These are phyloP conservation scores for Papilio demoleus DNA, from an alignment of 2,888 invertebrate species.

Conservation along the genomic window DNA sequence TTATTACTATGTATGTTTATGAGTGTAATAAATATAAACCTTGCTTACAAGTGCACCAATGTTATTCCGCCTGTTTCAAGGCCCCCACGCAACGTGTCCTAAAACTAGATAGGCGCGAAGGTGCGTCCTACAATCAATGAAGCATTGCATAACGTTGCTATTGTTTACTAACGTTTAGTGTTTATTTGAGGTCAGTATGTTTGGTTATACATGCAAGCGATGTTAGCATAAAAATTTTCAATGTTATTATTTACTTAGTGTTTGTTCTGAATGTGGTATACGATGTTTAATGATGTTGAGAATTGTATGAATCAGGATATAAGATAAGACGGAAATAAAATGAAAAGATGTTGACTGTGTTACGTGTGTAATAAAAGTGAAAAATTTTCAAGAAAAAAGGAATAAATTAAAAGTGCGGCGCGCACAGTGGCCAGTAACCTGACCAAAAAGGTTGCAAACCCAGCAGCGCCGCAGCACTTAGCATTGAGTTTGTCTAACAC, in stretches of 20 bases:
- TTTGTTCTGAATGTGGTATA: too few relatives aligned
- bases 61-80: constrained; percentile 34
- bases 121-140: constrained; percentile 54
- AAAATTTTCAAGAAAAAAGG: too few relatives aligned
- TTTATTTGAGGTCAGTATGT: constrained; percentile 53
- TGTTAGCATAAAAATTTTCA: not conserved
- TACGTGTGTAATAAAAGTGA: too few relatives aligned
- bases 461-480: too few relatives aligned
- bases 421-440: too few relatives aligned
- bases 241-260: not conserved
- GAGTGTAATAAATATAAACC: constrained; percentile 7
- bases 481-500: too few relatives aligned
- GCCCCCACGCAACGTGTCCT: constrained; percentile 47
- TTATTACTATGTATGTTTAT: not conserved
- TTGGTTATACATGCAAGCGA: constrained; percentile 41
- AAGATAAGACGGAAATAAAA: too few relatives aligned
- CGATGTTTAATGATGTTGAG: too few relatives aligned
- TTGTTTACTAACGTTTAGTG: constrained; percentile 59
- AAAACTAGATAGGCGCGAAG: constrained; percentile 63
- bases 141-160: constrained; percentile 58
- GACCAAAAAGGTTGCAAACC: too few relatives aligned
- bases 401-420: too few relatives aligned
- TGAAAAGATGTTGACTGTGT: too few relatives aligned
- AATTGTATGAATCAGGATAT: too few relatives aligned
- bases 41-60: constrained; percentile 7